Percentiles rank a stretch among this genome's conserved stretches.
Conservation (phyloP, 2,113 vertebrate genomes). For the Antennarius striatus region DNA sequence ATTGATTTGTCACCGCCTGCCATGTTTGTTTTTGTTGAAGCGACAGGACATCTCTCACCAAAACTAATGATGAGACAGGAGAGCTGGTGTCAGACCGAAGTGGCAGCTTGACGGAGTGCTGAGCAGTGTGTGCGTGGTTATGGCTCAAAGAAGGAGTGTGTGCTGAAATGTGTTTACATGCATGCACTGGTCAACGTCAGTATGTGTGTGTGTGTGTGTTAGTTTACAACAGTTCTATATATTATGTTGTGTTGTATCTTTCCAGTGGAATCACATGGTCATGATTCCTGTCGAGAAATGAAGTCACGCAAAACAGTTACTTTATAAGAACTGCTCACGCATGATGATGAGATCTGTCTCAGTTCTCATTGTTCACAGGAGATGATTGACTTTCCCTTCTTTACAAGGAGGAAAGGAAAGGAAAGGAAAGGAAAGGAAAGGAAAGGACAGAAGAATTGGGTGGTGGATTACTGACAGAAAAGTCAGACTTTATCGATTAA, state of each 20-base stretch:
- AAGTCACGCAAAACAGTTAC: constrained; percentile 54
- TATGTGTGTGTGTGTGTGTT: constrained; percentile 7
- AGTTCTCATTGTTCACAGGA: constrained; percentile 71
- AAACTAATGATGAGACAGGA: constrained; percentile 72
- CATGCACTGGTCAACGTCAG: constrained; percentile 1
- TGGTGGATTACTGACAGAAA: constrained; percentile 22
- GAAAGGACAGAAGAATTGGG: neutral
- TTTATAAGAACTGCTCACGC: constrained; percentile 64
- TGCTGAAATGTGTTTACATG: neutral
- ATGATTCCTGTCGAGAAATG: constrained; percentile 49
- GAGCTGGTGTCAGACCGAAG: constrained; percentile 61
- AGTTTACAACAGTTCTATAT: neutral
- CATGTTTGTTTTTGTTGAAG: constrained; percentile 75
- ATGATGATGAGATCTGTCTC: constrained; percentile 68
- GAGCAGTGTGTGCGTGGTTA: constrained; percentile 33
- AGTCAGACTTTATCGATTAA: constrained; percentile 54
- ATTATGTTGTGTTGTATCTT: constrained; percentile 38
- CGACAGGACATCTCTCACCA: constrained; percentile 70
- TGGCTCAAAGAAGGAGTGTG: constrained; percentile 12
- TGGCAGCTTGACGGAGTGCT: constrained; percentile 65
- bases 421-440: constrained; percentile 10
- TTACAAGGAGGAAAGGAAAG: constrained; percentile 5
- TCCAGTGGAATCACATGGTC: constrained; percentile 54
- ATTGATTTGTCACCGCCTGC: constrained; percentile 70
- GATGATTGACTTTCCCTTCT: constrained; percentile 30